A percentile compares a stretch with the other conserved stretches of the same genome.
phyloP scores from a whole-genome alignment of 2,888 invertebrate species.

The Sarcophaga variegata region DNA sequence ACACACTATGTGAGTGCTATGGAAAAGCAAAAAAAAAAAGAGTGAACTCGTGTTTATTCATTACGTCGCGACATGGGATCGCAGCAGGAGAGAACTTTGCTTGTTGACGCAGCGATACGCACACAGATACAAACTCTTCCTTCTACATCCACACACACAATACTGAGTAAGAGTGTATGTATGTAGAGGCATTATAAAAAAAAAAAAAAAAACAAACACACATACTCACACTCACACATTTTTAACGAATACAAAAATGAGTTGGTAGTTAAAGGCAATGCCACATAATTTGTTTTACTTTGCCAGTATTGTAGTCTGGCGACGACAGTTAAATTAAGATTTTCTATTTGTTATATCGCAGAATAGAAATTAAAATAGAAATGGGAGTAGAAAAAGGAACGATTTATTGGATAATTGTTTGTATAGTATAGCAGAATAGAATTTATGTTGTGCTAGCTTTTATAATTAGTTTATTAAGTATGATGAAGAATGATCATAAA shows the following conservation, averaged over 20 bases:
- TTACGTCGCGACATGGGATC: slow-evolving; percentile 69
- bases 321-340: slow-evolving; percentile 71
- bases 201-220: not conserved
- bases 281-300: slow-evolving; percentile 36
- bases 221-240: not conserved
- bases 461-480: slow-evolving; percentile 39
- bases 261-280: slow-evolving; percentile 53
- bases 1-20: not conserved
- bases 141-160: not conserved
- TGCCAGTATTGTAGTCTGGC: slow-evolving; percentile 48
- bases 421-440: not conserved
- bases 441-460: slow-evolving; percentile 13
- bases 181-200: not conserved
- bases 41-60: slow-evolving; percentile 70
- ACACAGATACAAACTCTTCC: too few relatives aligned
- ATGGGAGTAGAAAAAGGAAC: not conserved
- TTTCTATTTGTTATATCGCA: slow-evolving; percentile 14
- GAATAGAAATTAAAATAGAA: not conserved
- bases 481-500: slow-evolving; percentile 21
- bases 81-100: slow-evolving; percentile 59
- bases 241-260: not conserved
- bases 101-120: slow-evolving; percentile 51
- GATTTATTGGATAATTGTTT: slow-evolving; percentile 4
- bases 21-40: not conserved
- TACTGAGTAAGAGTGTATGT: not conserved